A percentile compares a stretch with the other conserved stretches of the same genome.
Conservation (phyloP, 2,797 vertebrate species). For the Acanthis flammea region DNA sequence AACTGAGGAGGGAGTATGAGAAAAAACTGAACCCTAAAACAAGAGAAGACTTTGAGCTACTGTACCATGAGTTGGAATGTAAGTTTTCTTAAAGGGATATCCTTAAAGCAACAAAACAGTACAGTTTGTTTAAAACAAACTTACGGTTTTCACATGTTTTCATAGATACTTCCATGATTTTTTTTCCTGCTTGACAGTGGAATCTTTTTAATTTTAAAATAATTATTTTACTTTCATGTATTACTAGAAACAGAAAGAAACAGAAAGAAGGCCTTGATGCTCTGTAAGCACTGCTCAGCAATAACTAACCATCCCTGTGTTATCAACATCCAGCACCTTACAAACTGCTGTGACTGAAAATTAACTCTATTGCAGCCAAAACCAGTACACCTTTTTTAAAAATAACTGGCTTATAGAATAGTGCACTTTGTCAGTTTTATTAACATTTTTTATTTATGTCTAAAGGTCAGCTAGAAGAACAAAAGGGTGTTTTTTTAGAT, state of each 20-base stretch:
- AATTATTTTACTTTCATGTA: background rate
- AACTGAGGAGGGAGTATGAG: conserved; percentile 72
- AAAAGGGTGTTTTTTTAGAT: background rate
- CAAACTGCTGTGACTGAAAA: background rate
- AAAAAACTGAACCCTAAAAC: conserved; percentile 84
- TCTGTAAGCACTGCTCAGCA: background rate
- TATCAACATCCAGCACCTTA: background rate
- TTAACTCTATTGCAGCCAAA: background rate
- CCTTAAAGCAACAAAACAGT: background rate
- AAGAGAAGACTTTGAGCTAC: conserved; percentile 87
- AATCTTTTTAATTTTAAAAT: background rate
- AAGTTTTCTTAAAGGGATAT: conserved; percentile 51
- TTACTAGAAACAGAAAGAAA: background rate
- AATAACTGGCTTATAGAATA: background rate
- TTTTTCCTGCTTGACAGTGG: background rate
- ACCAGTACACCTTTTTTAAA: background rate
- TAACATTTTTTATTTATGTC: background rate
- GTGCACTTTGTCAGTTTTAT: background rate
- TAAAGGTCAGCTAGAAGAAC: background rate
- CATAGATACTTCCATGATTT: background rate
- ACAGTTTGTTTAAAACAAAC: background rate
- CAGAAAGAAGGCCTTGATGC: background rate
- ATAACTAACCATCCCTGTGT: background rate
- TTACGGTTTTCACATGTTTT: accelerated
- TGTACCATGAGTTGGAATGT: conserved; percentile 89